Evolutionary conservation across 2,888 invertebrate species (phyloP), one percentile per base, ranked within the genome.

Genomic region (Andricus curvator): DNA sequence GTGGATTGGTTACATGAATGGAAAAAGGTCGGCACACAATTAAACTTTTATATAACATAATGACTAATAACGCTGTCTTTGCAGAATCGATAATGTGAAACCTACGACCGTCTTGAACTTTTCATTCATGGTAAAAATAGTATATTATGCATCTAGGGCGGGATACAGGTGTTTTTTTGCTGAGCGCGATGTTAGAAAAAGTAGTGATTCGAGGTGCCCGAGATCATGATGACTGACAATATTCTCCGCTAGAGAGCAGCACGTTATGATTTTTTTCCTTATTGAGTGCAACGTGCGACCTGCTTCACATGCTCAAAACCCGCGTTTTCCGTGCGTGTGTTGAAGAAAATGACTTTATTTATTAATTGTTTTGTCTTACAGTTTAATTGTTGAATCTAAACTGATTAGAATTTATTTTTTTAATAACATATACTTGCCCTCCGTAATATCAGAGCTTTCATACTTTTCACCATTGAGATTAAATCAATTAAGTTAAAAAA

Each of bases 1-100:
- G 78, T 99, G 99, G 99, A 96, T 97, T 88, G 97, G 97, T 2
- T 99, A 99, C 89, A 98, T 98, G 97, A 96, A 96, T 90, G 99
- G 99, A n/a, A 97, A 97, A 93, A 94, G 96, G 78, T 98, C 99
- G 4, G 96, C 98, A 76, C 99, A 99, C 93, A 99, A 99, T 94
- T 99, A 94, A 93, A 79, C 22, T 70, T 68, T 70, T 51, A 51
- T 51, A 29, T 1, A 25, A 17, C 29, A 64, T 25, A 64, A 17
- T 64, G 17, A 17, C 2, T 15, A 64, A 6, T 64, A 29, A 22
- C 4, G 56, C 8, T 60, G 22, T 56, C 5, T n/a, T 56, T 56
- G n/a, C n/a, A 56, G 9, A n/a, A 9, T 25, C 62, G 13, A 1
- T 25, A 25, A 22, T 62, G 62, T 62, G 2, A 62, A 15, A 62